Conservation (phyloP, 1,140 invertebrate genomes). For the Chionoecetes opilio region DNA sequence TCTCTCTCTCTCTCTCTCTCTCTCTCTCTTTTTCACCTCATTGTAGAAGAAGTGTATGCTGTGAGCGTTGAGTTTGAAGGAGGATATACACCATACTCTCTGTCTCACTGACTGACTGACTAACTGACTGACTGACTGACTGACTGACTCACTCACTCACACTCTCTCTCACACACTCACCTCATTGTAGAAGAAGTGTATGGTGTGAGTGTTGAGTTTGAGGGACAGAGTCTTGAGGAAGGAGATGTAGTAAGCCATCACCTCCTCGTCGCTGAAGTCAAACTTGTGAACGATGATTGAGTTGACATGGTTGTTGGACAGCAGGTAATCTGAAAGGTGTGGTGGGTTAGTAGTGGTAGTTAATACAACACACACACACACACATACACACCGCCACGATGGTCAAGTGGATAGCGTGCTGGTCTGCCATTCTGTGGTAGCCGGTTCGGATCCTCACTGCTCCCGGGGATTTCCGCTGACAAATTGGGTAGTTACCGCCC, state of each 20-base stretch:
- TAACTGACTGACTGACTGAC: too few species aligned
- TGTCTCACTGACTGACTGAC: too few species aligned
- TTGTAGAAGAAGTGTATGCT: too few species aligned
- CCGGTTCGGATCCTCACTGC: too few species aligned
- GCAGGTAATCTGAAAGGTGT: conserved; percentile 95
- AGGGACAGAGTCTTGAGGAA: conserved; percentile 99
- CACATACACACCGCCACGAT: too few species aligned
- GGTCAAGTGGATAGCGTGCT: too few species aligned
- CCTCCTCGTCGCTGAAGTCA: conserved; percentile 99
- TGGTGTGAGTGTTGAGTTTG: conserved; percentile 99
- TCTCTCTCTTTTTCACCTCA: neutral
- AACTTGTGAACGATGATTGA: conserved; percentile 99
- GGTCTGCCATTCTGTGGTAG: too few species aligned
- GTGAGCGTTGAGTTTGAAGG: too few species aligned
- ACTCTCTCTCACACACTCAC: conserved; percentile 85
- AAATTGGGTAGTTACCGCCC: too few species aligned
- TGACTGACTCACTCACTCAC: neutral
- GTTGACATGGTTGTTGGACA: conserved; percentile 99
- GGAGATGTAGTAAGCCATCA: conserved; percentile 99
- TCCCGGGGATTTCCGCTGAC: too few species aligned
- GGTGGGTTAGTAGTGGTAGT: conserved; percentile 40
- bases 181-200: conserved; percentile 99
- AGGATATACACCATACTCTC: too few species aligned
- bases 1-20: neutral
- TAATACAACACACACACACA: neutral